Evolutionary conservation across 2,888 invertebrate genomes (phyloP).

Genomic region (Entomobrya multifasciata): DNA sequence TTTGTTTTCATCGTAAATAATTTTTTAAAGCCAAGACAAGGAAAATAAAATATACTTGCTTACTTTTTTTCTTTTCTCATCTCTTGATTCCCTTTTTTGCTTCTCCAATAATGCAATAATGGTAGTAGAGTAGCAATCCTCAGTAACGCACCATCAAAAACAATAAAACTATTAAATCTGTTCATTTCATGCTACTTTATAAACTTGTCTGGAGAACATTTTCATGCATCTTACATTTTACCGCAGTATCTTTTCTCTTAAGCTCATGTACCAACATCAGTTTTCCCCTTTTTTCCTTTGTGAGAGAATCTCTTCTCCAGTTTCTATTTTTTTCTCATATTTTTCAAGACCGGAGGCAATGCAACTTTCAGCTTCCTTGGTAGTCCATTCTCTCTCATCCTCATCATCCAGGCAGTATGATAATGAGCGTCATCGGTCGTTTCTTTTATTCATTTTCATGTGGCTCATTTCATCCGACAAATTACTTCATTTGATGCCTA

Average conservation of each 20-base stretch:
- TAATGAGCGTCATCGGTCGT: conserved; percentile 36
- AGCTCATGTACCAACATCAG: too few relatives aligned
- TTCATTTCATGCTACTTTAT: conserved; percentile 37
- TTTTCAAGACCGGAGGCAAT: conserved; percentile 69
- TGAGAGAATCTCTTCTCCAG: background rate
- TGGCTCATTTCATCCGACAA: conserved; percentile 78
- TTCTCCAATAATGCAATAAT: too few relatives aligned
- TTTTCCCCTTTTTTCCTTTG: background rate
- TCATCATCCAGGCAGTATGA: too few relatives aligned
- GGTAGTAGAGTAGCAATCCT: too few relatives aligned
- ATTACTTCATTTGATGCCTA: conserved; percentile 79
- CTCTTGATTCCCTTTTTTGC: too few relatives aligned
- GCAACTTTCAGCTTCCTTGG: conserved; percentile 62
- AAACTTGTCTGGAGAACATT: conserved; percentile 44
- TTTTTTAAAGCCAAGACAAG: too few relatives aligned
- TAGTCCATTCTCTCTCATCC: conserved; percentile 47
- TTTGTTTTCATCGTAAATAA: too few relatives aligned
- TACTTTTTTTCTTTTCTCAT: too few relatives aligned
- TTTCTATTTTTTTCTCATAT: background rate
- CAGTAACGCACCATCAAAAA: conserved; percentile 3
- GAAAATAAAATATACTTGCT: too few relatives aligned
- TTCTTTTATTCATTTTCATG: conserved; percentile 69
- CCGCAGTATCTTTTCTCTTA: too few relatives aligned
- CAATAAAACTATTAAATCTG: conserved; percentile 2
- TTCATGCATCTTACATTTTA: conserved; percentile 50